Evolutionary conservation across 2,888 invertebrate species (phyloP).

Genomic region (Dynastes maya): DNA sequence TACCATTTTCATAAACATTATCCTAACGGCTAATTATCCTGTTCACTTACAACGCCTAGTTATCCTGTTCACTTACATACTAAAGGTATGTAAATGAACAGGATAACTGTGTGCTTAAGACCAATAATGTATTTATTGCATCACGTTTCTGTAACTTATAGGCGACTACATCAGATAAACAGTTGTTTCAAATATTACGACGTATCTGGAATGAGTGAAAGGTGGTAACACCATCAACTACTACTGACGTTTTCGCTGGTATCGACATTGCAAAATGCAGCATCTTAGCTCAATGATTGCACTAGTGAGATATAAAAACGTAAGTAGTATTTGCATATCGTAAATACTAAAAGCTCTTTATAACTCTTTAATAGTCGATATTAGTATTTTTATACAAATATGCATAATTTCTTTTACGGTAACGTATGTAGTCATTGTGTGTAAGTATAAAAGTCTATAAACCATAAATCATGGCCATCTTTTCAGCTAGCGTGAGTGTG

Average conservation of each 20-base stretch:
- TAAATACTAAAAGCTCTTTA: neutral
- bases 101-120: too few species aligned
- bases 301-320: neutral
- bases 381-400: neutral
- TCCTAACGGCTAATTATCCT: too few species aligned
- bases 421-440: neutral
- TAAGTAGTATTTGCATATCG: slow-evolving; percentile 5
- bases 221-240: too few species aligned
- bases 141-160: too few species aligned
- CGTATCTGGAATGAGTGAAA: too few species aligned
- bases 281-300: neutral
- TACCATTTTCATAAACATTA: too few species aligned
- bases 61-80: too few species aligned
- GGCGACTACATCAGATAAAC: too few species aligned
- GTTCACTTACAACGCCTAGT: too few species aligned
- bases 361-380: neutral
- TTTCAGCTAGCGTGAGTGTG: slow-evolving; percentile 24
- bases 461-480: slow-evolving; percentile 25
- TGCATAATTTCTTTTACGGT: slow-evolving; percentile 3
- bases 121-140: too few species aligned
- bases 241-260: neutral
- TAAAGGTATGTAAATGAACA: too few species aligned
- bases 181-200: too few species aligned
- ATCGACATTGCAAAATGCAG: neutral
- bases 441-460: slow-evolving; percentile 5